Evolutionary conservation across 2,113 vertebrate genomes (phyloP).

Genomic region (Rissa tridactyla): DNA sequence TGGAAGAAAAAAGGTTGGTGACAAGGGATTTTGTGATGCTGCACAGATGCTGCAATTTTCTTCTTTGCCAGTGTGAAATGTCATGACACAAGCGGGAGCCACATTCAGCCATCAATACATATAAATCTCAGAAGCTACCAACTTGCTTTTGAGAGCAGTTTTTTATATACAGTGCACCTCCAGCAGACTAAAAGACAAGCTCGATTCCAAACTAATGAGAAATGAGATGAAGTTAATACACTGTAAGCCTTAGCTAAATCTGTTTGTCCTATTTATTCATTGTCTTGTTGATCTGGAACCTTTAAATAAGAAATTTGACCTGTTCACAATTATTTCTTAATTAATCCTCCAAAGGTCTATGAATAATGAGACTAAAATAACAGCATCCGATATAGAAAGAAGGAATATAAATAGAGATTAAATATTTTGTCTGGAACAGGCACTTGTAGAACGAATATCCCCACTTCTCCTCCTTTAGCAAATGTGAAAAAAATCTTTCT

Average conservation of each 20-base stretch:
- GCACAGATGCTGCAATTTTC: neutral
- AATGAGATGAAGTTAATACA: conserved; percentile 36
- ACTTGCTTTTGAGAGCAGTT: neutral
- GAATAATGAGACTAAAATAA: conserved; percentile 9
- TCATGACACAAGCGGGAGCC: neutral
- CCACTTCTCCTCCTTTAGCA: neutral
- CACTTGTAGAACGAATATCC: neutral
- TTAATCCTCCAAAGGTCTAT: conserved; percentile 17
- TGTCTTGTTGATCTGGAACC: conserved; percentile 14
- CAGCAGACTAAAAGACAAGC: conserved; percentile 1
- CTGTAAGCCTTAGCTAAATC: conserved; percentile 19
- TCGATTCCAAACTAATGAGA: neutral
- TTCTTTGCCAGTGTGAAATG: conserved; percentile 10
- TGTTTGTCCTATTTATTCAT: conserved; percentile 19
- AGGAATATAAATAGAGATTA: neutral
- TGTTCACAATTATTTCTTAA: conserved; percentile 10
- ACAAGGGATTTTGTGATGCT: neutral
- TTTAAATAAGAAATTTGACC: conserved; percentile 17
- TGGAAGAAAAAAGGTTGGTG: neutral
- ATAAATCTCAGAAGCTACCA: neutral
- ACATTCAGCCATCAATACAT: conserved; percentile 10
- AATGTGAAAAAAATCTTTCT: neutral
- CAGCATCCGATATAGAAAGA: neutral
- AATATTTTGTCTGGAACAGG: neutral
- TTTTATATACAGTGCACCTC: neutral